phyloP scores from a whole-genome alignment of 2,888 invertebrate genomes.

The Boloria selene region DNA sequence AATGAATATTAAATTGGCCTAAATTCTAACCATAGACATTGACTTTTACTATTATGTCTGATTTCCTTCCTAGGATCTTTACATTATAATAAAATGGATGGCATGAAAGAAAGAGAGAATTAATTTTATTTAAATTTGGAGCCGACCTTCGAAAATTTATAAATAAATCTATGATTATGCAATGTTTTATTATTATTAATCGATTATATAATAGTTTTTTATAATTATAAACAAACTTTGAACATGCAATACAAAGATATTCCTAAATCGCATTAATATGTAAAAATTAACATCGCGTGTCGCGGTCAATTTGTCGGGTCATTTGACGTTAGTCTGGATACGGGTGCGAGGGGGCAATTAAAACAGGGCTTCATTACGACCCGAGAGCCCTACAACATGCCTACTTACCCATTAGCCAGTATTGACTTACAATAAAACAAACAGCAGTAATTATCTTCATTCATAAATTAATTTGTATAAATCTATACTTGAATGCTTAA shows the following conservation, averaged over 20 bases:
- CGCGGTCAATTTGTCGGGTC: slow-evolving; percentile 76
- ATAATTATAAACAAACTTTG: not conserved
- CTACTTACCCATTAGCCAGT: slow-evolving; percentile 35
- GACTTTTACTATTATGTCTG: slow-evolving; percentile 13
- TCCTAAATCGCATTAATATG: slow-evolving; percentile 30
- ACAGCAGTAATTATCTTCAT: slow-evolving; percentile 14
- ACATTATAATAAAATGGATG: too few relatives aligned
- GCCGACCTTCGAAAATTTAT: too few relatives aligned
- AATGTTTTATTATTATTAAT: too few relatives aligned
- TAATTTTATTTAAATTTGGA: too few relatives aligned
- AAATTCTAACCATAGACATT: slow-evolving; percentile 31
- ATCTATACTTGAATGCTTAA: not conserved
- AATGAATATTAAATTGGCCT: slow-evolving; percentile 33
- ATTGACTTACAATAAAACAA: slow-evolving; percentile 31
- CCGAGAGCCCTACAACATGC: slow-evolving; percentile 40
- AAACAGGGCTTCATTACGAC: slow-evolving; percentile 71
- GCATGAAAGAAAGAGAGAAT: too few relatives aligned
- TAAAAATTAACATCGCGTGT: slow-evolving; percentile 67
- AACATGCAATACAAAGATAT: slow-evolving; percentile 10
- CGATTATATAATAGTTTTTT: too few relatives aligned
- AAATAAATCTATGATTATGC: too few relatives aligned
- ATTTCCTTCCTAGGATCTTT: not conserved
- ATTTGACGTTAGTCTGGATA: slow-evolving; percentile 69
- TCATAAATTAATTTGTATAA: not conserved
- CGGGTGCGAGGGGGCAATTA: slow-evolving; percentile 72